Evolutionary conservation across 1,140 invertebrate species (phyloP).

Genomic region (Mizuhopecten yessoensis): DNA sequence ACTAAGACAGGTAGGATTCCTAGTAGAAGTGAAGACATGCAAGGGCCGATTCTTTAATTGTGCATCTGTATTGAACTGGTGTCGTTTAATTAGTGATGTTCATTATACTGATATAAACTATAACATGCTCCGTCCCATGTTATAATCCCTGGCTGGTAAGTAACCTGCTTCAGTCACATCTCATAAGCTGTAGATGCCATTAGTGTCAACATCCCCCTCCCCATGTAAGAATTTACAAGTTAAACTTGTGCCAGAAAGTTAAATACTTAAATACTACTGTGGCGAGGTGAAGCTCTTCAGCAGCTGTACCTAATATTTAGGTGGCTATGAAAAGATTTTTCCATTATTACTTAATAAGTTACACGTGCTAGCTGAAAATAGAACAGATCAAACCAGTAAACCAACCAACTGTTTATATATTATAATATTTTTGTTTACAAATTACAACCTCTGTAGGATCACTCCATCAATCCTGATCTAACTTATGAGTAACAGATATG

Average conservation of each 20-base stretch:
- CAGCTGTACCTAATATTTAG: neutral
- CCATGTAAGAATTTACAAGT: too few species aligned
- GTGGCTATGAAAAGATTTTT: constrained; percentile 31
- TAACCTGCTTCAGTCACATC: neutral
- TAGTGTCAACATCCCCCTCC: neutral
- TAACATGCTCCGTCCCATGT: too few species aligned
- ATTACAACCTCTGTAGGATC: neutral
- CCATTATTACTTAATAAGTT: constrained; percentile 34
- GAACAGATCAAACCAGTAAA: neutral
- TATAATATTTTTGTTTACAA: too few species aligned
- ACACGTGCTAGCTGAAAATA: neutral
- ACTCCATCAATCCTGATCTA: neutral
- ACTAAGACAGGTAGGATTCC: too few species aligned
- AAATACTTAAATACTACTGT: neutral
- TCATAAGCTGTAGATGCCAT: neutral
- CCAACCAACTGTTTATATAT: neutral
- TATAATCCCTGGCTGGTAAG: too few species aligned
- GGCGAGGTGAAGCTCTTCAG: neutral
- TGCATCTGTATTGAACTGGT: too few species aligned
- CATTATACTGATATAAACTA: too few species aligned
- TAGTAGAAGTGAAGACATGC: too few species aligned
- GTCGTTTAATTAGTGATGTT: too few species aligned
- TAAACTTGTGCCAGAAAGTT: neutral
- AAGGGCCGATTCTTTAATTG: too few species aligned
- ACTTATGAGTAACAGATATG: neutral